phyloP scores from a whole-genome alignment of 30 jellyfish, hydroid and myxozoan species.

The Nemopilema nomurai region DNA sequence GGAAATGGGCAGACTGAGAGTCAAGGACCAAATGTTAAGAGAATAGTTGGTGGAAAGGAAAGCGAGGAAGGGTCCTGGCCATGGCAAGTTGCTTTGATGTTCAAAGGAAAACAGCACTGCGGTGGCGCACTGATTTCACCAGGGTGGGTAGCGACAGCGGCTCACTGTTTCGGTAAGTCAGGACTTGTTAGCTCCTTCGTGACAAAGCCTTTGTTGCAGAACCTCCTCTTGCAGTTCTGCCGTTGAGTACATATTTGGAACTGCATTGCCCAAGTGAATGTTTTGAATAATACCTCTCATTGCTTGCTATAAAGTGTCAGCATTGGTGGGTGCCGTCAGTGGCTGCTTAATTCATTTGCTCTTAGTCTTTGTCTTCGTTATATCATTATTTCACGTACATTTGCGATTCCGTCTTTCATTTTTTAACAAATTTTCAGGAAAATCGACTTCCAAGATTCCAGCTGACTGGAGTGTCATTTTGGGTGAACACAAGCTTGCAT shows the following conservation, averaged over 20 bases:
- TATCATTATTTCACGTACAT: too few relatives aligned
- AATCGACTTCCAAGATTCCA: conserved; percentile 36
- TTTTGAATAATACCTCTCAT: too few relatives aligned
- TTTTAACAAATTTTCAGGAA: conserved; percentile 10
- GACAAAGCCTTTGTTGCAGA: too few relatives aligned
- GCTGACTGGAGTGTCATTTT: conserved; percentile 83
- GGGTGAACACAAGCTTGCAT: conserved; percentile 82
- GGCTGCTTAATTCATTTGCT: too few relatives aligned
- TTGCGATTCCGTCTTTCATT: not conserved
- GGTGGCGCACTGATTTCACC: conserved; percentile 84
- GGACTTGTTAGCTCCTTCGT: too few relatives aligned
- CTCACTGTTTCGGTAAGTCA: conserved; percentile 88
- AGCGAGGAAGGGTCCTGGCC: conserved; percentile 85
- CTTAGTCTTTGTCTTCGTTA: too few relatives aligned
- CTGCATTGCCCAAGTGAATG: too few relatives aligned
- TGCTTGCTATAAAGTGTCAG: too few relatives aligned
- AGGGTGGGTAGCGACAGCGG: conserved; percentile 86
- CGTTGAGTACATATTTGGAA: too few relatives aligned
- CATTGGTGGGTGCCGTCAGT: too few relatives aligned
- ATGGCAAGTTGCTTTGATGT: conserved; percentile 84
- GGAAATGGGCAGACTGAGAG: not conserved
- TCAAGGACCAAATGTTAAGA: not conserved
- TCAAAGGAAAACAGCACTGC: conserved; percentile 70
- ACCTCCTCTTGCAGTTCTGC: not conserved
- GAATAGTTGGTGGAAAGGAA: conserved; percentile 81